phyloP scores from a whole-genome alignment of 2,888 invertebrate genomes.

The Metallyticus violacea region DNA sequence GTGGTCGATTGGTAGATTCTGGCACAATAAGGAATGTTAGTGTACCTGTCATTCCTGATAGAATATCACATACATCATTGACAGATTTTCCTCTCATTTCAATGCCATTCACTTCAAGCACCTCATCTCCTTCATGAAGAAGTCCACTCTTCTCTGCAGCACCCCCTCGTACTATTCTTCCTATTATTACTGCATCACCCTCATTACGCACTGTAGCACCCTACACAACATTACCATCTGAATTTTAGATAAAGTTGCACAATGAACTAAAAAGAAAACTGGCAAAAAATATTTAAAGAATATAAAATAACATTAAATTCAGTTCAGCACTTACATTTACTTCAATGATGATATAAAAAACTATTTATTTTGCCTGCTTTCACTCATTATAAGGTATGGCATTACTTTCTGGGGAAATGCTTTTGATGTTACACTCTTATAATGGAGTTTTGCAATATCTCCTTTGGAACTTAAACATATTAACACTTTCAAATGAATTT shows the following conservation, averaged over 20 bases:
- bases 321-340: too few species aligned
- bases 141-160: conserved; percentile 95
- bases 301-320: too few species aligned
- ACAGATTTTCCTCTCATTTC: conserved; percentile 95
- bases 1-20: conserved; percentile 52
- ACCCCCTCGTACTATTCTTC: conserved; percentile 93
- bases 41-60: conserved; percentile 90
- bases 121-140: conserved; percentile 95
- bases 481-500: too few species aligned
- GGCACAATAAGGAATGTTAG: conserved; percentile 87
- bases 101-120: conserved; percentile 92
- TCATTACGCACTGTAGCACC: conserved; percentile 78
- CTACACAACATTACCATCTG: conserved; percentile 37
- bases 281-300: too few species aligned
- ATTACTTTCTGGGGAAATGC: too few species aligned
- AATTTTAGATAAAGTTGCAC: background rate
- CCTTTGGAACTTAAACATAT: too few species aligned
- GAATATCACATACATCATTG: conserved; percentile 95
- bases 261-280: too few species aligned
- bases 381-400: too few species aligned
- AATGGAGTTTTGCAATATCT: too few species aligned
- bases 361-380: too few species aligned
- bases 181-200: conserved; percentile 93
- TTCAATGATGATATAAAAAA: too few species aligned
- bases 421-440: too few species aligned